These are phyloP conservation scores for Antheraea mylitta DNA, from an alignment of 1,140 invertebrate species.

Conservation along the genomic window DNA sequence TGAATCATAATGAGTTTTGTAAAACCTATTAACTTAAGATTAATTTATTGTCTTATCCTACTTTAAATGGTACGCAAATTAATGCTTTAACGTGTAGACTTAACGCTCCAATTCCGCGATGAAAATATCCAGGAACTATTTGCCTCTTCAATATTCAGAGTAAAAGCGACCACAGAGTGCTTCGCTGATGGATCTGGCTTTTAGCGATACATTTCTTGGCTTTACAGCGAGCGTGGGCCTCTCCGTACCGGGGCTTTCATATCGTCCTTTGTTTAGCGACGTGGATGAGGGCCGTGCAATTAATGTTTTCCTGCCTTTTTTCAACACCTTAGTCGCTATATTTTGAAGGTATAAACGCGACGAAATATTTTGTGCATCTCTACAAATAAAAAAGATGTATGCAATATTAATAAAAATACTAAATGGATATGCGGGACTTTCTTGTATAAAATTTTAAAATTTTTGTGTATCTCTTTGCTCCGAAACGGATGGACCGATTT, in stretches of 20 bases:
- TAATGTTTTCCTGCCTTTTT: slow-evolving; percentile 24
- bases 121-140: slow-evolving; percentile 21
- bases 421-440: too few species aligned
- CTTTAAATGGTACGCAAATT: neutral
- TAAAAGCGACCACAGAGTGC: slow-evolving; percentile 33
- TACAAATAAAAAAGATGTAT: too few species aligned
- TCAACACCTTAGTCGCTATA: neutral
- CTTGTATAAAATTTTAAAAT: too few species aligned
- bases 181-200: slow-evolving; percentile 39
- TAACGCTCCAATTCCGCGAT: neutral
- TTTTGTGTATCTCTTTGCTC: too few species aligned
- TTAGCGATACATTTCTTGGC: slow-evolving; percentile 46
- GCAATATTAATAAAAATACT: too few species aligned
- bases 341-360: neutral
- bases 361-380: neutral
- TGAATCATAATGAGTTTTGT: neutral
- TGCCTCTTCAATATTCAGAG: slow-evolving; percentile 28
- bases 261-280: slow-evolving; percentile 36
- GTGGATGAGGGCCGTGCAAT: slow-evolving; percentile 33
- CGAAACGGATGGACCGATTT: too few species aligned
- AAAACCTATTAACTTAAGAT: neutral
- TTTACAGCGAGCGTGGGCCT: slow-evolving; percentile 22
- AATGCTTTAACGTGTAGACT: neutral
- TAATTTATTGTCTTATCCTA: neutral
- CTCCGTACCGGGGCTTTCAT: slow-evolving; percentile 23